A percentile compares a stretch with the other conserved stretches of the same genome.
Evolutionary conservation across 2,113 vertebrate genomes (phyloP).

Genomic region (rat (Rattus norvegicus)): DNA sequence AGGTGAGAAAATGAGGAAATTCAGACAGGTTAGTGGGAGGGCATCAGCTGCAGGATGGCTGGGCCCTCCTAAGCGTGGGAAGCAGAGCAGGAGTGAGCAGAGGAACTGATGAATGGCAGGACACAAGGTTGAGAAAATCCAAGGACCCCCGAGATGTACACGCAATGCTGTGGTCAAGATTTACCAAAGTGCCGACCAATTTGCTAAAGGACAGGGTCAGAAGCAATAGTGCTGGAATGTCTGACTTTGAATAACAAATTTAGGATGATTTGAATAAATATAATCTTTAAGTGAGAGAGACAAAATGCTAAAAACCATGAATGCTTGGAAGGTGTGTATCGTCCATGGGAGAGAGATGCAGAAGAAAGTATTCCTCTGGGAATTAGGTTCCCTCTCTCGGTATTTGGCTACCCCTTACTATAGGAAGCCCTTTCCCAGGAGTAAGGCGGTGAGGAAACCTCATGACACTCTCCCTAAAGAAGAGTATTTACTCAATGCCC

Average conservation of each 20-base stretch:
- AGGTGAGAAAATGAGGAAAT: neutral
- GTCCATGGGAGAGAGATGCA: neutral
- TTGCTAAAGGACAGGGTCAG: neutral
- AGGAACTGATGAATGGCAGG: neutral
- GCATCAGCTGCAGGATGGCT: neutral
- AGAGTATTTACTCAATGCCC: neutral
- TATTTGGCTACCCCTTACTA: neutral
- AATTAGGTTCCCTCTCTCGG: neutral
- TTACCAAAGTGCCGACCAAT: neutral
- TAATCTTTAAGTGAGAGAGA: neutral
- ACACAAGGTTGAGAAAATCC: neutral
- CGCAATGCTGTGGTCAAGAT: neutral
- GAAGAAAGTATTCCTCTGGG: too few relatives aligned
- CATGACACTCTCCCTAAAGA: neutral
- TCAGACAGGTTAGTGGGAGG: neutral
- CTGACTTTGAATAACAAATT: slow-evolving; percentile 1
- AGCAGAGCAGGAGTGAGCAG: neutral
- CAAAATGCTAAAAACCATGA: neutral
- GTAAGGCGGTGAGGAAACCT: neutral
- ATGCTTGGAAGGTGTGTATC: neutral
- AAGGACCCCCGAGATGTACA: neutral
- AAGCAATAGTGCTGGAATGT: neutral
- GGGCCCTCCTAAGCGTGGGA: neutral
- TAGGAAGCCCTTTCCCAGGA: neutral
- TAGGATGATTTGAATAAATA: neutral